Conservation (phyloP, 2,888 invertebrate species). For the Podabrus alpinus region DNA sequence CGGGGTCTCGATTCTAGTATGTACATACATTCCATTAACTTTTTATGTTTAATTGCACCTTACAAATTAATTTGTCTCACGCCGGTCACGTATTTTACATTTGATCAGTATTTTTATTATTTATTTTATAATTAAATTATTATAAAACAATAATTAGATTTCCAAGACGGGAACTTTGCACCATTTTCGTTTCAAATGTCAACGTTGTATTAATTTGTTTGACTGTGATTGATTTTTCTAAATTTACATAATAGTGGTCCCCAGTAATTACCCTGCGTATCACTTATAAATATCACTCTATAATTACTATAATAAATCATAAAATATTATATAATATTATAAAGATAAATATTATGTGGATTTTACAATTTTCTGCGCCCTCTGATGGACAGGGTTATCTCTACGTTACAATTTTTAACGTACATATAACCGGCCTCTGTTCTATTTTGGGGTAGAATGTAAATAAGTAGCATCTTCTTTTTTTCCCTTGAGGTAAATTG, state of each 20-base stretch:
- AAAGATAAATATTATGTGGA: too few relatives aligned
- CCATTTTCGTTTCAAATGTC: not conserved
- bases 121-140: not conserved
- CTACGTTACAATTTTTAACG: too few relatives aligned
- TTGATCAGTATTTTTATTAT: not conserved
- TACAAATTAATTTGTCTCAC: not conserved
- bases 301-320: too few relatives aligned
- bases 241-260: not conserved
- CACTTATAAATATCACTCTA: too few relatives aligned
- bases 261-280: too few relatives aligned
- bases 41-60: not conserved
- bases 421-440: too few relatives aligned
- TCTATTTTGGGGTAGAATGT: too few relatives aligned
- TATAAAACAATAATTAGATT: not conserved
- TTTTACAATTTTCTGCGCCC: too few relatives aligned
- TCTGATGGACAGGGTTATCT: too few relatives aligned
- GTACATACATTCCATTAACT: slow-evolving; percentile 5
- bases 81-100: not conserved
- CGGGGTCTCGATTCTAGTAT: not conserved
- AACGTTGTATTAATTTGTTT: not conserved
- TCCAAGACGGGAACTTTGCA: not conserved
- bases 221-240: not conserved
- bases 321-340: too few relatives aligned
- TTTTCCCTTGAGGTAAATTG: too few relatives aligned
- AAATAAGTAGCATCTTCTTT: too few relatives aligned